Evolutionary conservation across 1,140 invertebrate genomes (phyloP).

Genomic region (Panagrolaimus sp.): DNA sequence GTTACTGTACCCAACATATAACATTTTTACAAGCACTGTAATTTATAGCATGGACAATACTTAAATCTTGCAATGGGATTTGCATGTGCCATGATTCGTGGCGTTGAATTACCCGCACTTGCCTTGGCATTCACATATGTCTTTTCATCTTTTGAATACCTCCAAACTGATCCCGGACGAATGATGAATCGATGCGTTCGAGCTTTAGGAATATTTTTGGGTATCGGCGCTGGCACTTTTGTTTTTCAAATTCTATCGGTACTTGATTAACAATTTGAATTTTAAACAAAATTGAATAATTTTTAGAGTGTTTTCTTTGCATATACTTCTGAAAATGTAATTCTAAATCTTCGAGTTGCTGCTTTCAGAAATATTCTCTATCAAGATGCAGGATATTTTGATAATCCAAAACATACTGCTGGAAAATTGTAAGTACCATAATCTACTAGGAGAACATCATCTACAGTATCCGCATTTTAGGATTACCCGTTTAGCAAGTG

Average conservation of each 20-base stretch:
- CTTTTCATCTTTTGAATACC: background rate
- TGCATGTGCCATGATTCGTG: slow-evolving; percentile 4
- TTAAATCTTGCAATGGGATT: background rate
- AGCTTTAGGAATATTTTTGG: background rate
- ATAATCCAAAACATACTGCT: slow-evolving; percentile 28
- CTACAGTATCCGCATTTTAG: too few species aligned
- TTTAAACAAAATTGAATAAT: background rate
- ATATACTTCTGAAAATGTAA: slow-evolving; percentile 25
- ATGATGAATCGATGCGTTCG: background rate
- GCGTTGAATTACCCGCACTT: background rate
- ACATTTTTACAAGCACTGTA: too few species aligned
- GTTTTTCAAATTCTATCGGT: slow-evolving; percentile 32
- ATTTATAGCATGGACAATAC: background rate
- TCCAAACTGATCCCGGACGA: background rate
- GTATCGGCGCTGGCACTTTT: slow-evolving; percentile 17
- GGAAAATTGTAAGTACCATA: slow-evolving; percentile 25
- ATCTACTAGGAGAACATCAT: too few species aligned
- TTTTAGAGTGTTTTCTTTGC: slow-evolving; percentile 28
- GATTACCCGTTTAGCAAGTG: slow-evolving; percentile 29
- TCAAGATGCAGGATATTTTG: slow-evolving; percentile 35
- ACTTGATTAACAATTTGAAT: background rate
- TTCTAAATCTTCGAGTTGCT: background rate
- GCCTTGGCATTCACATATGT: slow-evolving; percentile 2
- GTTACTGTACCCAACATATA: too few species aligned
- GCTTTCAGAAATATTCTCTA: background rate